A percentile compares a stretch with the other conserved stretches of the same genome.
phyloP scores from a whole-genome alignment of 2,888 invertebrate species.

The Tetragnatha montana region DNA sequence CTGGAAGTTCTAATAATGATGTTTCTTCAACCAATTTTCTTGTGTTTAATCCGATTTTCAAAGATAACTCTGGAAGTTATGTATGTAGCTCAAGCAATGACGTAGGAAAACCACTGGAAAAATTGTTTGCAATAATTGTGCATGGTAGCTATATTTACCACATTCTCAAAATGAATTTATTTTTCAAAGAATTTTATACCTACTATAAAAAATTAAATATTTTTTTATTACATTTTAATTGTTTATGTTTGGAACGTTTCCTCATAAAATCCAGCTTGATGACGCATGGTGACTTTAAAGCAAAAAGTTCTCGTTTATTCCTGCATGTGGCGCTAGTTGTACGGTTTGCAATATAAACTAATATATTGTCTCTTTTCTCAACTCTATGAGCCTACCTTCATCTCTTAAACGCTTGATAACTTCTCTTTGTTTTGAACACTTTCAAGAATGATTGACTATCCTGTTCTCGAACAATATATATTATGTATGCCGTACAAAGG shows the following conservation, averaged over 20 bases:
- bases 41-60: conserved; percentile 10
- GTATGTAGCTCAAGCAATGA: conserved; percentile 38
- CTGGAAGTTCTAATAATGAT: not conserved
- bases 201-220: not conserved
- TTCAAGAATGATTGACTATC: no score
- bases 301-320: conserved; percentile 29
- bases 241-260: not conserved
- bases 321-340: conserved; percentile 67
- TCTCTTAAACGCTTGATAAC: no score
- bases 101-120: conserved; percentile 7
- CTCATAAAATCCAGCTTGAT: not conserved
- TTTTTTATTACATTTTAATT: not conserved
- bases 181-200: not conserved
- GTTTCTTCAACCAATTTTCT: not conserved
- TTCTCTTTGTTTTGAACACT: no score
- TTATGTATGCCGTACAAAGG: no score
- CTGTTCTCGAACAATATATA: no score
- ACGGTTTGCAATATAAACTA: not conserved
- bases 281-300: not conserved
- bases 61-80: conserved; percentile 43
- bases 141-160: conserved; percentile 8
- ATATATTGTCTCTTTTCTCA: no score
- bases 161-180: not conserved
- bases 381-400: no score
- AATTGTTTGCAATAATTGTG: conserved; percentile 15